Evolutionary conservation across 2,797 vertebrate genomes (phyloP).

Genomic region (Monodelphis domestica): DNA sequence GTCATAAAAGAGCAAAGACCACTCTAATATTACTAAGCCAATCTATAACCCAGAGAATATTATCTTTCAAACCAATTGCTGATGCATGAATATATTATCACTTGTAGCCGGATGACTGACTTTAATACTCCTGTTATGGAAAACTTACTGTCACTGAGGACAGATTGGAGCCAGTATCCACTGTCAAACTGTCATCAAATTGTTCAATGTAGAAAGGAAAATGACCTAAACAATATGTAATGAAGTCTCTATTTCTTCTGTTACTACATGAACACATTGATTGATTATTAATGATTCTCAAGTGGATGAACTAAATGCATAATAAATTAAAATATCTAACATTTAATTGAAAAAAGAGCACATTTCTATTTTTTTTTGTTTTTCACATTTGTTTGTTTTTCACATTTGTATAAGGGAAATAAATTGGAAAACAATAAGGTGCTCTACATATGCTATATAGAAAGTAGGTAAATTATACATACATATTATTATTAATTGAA

Average conservation of each 20-base stretch:
- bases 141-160: conserved; percentile 61
- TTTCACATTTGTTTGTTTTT: not conserved
- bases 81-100: conserved; percentile 63
- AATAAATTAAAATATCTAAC: conserved; percentile 60
- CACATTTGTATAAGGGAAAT: not conserved
- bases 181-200: conserved; percentile 55
- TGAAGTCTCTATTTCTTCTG: conserved; percentile 64
- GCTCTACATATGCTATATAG: not conserved
- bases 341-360: conserved; percentile 49
- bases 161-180: conserved; percentile 60
- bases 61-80: conserved; percentile 73
- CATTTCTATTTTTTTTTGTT: not conserved
- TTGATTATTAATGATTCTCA: conserved; percentile 65
- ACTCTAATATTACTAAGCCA: conserved; percentile 58
- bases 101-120: conserved; percentile 44
- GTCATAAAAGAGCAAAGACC: conserved; percentile 57
- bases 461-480: not conserved
- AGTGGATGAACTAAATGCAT: conserved; percentile 57
- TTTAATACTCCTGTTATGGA: conserved; percentile 43
- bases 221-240: conserved; percentile 68
- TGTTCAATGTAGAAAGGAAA: conserved; percentile 61
- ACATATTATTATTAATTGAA: not conserved
- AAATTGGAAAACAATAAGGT: not conserved
- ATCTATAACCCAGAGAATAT: conserved; percentile 54
- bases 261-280: conserved; percentile 66